These are phyloP conservation scores for Semnopithecus entellus DNA, from an alignment of 2,113 vertebrate species.

Conservation along the genomic window DNA sequence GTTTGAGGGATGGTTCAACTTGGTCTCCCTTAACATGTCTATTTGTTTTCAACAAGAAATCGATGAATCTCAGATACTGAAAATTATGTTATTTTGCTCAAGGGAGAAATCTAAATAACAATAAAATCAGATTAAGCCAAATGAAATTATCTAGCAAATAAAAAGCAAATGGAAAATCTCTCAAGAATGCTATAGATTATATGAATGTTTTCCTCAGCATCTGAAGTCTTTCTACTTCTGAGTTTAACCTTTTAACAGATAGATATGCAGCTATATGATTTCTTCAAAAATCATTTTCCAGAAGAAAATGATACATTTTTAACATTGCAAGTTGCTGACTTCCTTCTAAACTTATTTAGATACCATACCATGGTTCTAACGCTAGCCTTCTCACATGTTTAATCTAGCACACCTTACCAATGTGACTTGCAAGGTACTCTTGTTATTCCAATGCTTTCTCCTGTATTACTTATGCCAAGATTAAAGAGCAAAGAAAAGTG, in stretches of 20 bases:
- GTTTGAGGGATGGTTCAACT: slow-evolving; percentile 36
- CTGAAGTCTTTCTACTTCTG: slow-evolving; percentile 45
- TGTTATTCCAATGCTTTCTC: slow-evolving; percentile 26
- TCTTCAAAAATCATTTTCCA: slow-evolving; percentile 42
- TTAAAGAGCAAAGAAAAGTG: not conserved
- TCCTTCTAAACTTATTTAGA: not conserved
- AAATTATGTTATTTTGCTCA: slow-evolving; percentile 37
- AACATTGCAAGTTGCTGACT: slow-evolving; percentile 21
- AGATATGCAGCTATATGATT: slow-evolving; percentile 32
- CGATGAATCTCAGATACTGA: slow-evolving; percentile 13
- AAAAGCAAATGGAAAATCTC: slow-evolving; percentile 18
- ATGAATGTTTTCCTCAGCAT: not conserved
- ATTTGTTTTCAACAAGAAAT: slow-evolving; percentile 42
- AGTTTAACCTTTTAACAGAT: slow-evolving; percentile 1
- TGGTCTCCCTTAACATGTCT: not conserved
- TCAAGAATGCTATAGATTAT: slow-evolving; percentile 20
- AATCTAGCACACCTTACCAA: not conserved
- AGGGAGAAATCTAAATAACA: slow-evolving; percentile 36
- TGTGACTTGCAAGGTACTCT: not conserved
- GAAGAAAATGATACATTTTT: slow-evolving; percentile 18
- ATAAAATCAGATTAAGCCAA: slow-evolving; percentile 33
- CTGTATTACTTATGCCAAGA: not conserved
- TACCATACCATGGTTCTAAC: not conserved
- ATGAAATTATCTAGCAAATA: slow-evolving; percentile 10
- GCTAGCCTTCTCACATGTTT: not conserved